Base-by-base conservation (phyloP, 2,888 invertebrate species). In the Bellardia pandia region DNA sequence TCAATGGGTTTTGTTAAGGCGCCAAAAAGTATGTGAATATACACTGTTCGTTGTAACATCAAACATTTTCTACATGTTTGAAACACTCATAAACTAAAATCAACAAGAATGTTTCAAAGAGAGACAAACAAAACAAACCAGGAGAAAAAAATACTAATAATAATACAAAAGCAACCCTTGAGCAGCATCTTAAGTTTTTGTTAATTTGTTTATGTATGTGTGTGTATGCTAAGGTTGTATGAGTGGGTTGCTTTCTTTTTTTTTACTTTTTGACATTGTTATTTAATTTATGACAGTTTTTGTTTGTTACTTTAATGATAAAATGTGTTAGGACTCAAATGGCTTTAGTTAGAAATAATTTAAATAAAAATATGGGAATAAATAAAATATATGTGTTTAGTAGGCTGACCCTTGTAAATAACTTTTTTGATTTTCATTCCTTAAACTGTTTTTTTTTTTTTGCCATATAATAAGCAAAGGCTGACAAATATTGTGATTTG, bases 241-340 rank as follows among this genome's bases (percentile, higher is more conserved):
- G 40, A 33, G 37, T n/a, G 9, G n/a, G 56, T 56, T 1, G 23
- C 23, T 23, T 23, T 23, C 23, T 23, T 23, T 23, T 56, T 56
- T 23, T 11, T 56, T 13, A 23, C 13, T 51, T 69, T 76, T n/a
- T 60, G 45, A 69, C 60, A 69, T 79, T 78, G 45, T 78, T 68
- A 45, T 30, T 78, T 58, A 8, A 23, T 7, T 71, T 71, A 13
- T 71, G 79, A 51, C 51, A 71, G 23, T 40, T 30, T 48, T 60
- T 30, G 62, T 8, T 71, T 48, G 48, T 23, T 40, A 62, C 51
- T 51, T 14, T 37, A 16, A 69, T n/a, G 30, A 53, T 40, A 62
- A 71, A 40, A 78, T 23, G 37, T 69, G 37, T n/a, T 69, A 7
- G 37, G 42, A 16, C 62, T 42, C 79, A 62, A 53, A 40, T 71